These are phyloP conservation scores for Sarcophaga variegata DNA, from an alignment of 2,888 invertebrate genomes.

Conservation along the genomic window DNA sequence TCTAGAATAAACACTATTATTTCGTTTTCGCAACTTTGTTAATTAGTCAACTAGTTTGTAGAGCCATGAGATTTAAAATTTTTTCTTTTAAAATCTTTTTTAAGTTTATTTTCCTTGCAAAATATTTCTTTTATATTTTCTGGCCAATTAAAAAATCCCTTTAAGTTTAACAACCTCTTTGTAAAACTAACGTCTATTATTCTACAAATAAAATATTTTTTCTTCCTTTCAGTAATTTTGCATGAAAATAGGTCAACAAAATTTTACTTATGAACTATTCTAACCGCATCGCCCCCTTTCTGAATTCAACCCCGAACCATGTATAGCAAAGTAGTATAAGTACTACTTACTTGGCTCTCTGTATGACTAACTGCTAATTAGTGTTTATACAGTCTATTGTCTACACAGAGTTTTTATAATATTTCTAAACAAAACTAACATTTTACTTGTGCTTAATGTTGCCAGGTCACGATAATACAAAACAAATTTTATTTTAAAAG, in stretches of 20 bases:
- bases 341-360: constrained; percentile 32
- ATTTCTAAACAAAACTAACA: background rate
- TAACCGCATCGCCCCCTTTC: background rate
- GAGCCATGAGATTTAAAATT: too few species aligned
- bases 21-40: too few species aligned
- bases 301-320: too few species aligned
- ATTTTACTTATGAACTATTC: constrained; percentile 25
- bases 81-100: background rate
- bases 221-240: background rate
- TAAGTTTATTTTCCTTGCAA: background rate
- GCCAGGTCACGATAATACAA: constrained; percentile 19
- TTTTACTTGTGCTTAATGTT: background rate
- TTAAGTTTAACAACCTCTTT: constrained; percentile 20
- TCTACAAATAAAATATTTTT: background rate
- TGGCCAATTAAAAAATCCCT: background rate
- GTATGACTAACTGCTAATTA: constrained; percentile 55
- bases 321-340: background rate
- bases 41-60: too few species aligned
- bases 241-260: constrained; percentile 48
- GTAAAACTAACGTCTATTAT: background rate
- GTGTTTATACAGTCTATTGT: background rate
- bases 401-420: background rate
- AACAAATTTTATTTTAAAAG: background rate
- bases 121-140: background rate
- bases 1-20: too few species aligned